Percentiles rank a stretch among this genome's conserved stretches.
Conservation (phyloP, 2,113 vertebrate species). For the Burhinus oedicnemus region DNA sequence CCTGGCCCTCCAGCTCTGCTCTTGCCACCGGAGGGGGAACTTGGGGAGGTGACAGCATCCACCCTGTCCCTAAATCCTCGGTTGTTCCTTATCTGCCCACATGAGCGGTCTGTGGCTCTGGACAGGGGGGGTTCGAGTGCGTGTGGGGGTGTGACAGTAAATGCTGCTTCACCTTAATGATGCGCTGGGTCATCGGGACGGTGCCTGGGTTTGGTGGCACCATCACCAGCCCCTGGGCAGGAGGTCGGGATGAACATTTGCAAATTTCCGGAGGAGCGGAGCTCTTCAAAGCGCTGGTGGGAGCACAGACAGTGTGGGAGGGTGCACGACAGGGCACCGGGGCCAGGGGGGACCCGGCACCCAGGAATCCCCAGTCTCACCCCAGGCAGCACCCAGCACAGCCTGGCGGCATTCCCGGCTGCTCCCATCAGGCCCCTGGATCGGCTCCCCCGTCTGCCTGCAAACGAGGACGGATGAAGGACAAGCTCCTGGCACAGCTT, state of each 20-base stretch:
- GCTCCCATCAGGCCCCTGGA: background rate
- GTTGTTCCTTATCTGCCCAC: background rate
- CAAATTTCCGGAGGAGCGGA: background rate
- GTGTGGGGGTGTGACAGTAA: background rate
- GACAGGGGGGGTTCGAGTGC: background rate
- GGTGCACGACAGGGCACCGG: rapidly evolving
- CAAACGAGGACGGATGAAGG: background rate
- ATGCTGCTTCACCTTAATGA: background rate
- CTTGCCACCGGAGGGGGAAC: background rate
- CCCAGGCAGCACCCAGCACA: background rate
- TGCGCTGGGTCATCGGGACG: background rate
- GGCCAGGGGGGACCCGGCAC: rapidly evolving
- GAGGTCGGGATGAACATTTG: background rate
- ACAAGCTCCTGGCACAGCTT: background rate
- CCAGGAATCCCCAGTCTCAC: background rate
- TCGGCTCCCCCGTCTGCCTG: rapidly evolving
- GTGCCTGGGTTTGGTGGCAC: background rate
- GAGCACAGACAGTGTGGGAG: rapidly evolving
- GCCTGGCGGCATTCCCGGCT: rapidly evolving
- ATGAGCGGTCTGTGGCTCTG: background rate
- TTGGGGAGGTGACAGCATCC: background rate
- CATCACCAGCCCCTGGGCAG: background rate
- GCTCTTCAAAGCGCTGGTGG: background rate
- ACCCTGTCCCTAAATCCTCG: background rate
- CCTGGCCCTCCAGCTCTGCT: background rate